Conservation (phyloP, 1,140 invertebrate species). For the Drosophila quadrilineata region DNA sequence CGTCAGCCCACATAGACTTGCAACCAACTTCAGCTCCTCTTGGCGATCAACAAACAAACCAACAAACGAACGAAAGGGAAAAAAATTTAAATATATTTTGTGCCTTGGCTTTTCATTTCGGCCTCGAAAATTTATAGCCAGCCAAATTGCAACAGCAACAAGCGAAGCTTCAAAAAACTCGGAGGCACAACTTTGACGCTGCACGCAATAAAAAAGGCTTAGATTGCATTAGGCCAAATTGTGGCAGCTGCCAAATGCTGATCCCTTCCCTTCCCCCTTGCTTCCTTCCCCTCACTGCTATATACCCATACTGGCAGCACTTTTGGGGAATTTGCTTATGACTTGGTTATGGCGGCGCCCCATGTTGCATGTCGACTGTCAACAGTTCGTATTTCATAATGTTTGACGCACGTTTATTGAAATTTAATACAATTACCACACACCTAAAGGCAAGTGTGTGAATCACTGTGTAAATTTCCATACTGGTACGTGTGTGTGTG, state of each 20-base stretch:
- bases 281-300: too few species aligned
- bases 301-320: too few species aligned
- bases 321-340: too few species aligned
- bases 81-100: constrained; percentile 66
- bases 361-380: constrained; percentile 6
- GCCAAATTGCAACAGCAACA: constrained; percentile 54
- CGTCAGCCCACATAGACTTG: too few species aligned
- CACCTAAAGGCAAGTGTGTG: constrained; percentile 5
- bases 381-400: constrained; percentile 48
- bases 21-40: too few species aligned
- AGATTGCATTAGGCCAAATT: constrained; percentile 21
- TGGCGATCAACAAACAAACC: constrained; percentile 13
- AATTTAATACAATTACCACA: constrained; percentile 75
- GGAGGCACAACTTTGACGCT: constrained; percentile 21
- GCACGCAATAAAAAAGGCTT: constrained; percentile 44
- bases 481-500: neutral
- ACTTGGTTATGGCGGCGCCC: too few species aligned
- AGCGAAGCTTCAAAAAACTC: constrained; percentile 36
- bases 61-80: constrained; percentile 37
- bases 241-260: neutral
- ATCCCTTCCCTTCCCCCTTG: neutral
- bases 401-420: constrained; percentile 57
- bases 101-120: constrained; percentile 55
- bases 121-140: constrained; percentile 69
- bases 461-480: neutral